phyloP scores from a whole-genome alignment of 2,888 invertebrate species.

The Dryococelus australis region DNA sequence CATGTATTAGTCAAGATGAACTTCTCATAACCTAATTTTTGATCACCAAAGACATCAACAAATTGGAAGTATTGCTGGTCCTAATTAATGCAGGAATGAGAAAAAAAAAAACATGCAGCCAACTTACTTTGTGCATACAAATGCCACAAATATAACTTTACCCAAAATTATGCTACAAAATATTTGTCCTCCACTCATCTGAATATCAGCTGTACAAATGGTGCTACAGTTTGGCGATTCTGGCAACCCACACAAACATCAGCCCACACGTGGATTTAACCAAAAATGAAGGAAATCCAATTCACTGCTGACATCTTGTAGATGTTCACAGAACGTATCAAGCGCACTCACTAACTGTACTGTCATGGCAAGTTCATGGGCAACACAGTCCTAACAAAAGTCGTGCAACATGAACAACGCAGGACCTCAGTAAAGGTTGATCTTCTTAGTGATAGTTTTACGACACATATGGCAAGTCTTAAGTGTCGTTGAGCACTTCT shows the following conservation, averaged over 20 bases:
- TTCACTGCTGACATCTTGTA: no score
- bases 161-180: not conserved
- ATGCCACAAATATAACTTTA: not conserved
- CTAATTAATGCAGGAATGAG: not conserved
- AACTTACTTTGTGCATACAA: not conserved
- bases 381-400: not conserved
- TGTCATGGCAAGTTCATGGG: not conserved
- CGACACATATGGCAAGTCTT: conserved; percentile 88
- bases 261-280: not conserved
- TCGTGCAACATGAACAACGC: not conserved
- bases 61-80: not conserved
- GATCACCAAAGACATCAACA: not conserved
- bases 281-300: not conserved
- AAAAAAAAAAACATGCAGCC: not conserved
- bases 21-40: no score
- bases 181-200: not conserved
- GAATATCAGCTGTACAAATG: not conserved
- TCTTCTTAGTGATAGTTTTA: conserved; percentile 77
- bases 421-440: conserved; percentile 63
- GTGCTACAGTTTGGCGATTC: not conserved
- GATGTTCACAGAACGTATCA: no score
- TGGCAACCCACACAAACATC: not conserved
- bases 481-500: conserved; percentile 80
- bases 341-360: no score
- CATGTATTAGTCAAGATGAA: no score